Evolutionary conservation across 2,797 vertebrate genomes (phyloP), one percentile per base, ranked within the genome.

Genomic region (Heterohyrax brucei): DNA sequence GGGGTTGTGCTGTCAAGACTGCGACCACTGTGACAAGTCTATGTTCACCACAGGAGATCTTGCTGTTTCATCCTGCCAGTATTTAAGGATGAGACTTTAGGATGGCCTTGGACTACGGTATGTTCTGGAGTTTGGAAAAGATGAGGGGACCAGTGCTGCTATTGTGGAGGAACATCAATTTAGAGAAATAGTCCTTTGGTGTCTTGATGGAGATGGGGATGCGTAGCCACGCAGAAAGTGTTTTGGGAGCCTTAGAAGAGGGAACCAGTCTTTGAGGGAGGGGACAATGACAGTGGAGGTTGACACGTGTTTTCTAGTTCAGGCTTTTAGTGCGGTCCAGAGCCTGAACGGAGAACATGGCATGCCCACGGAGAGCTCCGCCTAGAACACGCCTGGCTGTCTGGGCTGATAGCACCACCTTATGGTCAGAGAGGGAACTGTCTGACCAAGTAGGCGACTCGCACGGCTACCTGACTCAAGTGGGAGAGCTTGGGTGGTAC

Each of bases 371-470:
- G 53, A 75, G 76, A 86, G 53, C 93, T 68, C 84, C 81, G 61
- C 91, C 96, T 76, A 33, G 87, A 14, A 22, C 53, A 64, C 6
- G 53, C 26, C 82, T 62, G 93, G 13, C 97, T 94, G 59, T 50
- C 93, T 92, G 96, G 73, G 81, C 87, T 68, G 91, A 94, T 94
- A 88, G 95, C 95, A 50, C 97, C 95, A 97, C 96, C 97, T 97
- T 87, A 72, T 97, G 97, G 97, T 89, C 78, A 73, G 61, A 94
- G 66, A 22, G 33, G 77, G 96, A 96, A 97, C 70, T 93, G 84
- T 62, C 56, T 70, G 89, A 28, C 46, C 79, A 19, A 87, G 84
- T 10, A 73, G 90, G 48, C 21, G 26, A 7, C 33, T 28, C 21
- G 18, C 50, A 2, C 3, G 6, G 33, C 53, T 61, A 46, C 13